Evolutionary conservation across 1,140 invertebrate species (phyloP).

Genomic region (Tigriopus japonicus): DNA sequence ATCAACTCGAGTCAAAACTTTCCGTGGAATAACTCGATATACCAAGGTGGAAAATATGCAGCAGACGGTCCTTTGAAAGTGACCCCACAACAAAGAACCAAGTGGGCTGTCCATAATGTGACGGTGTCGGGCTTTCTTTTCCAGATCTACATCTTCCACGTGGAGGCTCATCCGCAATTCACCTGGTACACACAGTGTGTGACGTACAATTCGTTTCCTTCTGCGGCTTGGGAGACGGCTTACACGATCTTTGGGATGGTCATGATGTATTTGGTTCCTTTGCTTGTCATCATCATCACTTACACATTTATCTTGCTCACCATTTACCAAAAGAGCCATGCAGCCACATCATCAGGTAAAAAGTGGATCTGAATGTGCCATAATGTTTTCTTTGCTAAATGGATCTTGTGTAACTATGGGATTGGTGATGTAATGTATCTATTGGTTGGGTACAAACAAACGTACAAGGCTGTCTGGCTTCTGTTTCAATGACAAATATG

Average conservation of each 20-base stretch:
- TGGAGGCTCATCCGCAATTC: constrained; percentile 49
- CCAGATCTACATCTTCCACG: constrained; percentile 55
- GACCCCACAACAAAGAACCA: too few species aligned
- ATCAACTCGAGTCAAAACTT: too few species aligned
- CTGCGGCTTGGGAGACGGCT: constrained; percentile 41
- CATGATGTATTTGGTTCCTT: constrained; percentile 63
- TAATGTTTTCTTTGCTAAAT: too few species aligned
- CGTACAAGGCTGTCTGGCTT: too few species aligned
- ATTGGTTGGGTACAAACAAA: too few species aligned
- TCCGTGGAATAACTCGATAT: too few species aligned
- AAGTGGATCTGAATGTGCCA: too few species aligned
- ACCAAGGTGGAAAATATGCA: too few species aligned
- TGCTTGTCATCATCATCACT: constrained; percentile 62
- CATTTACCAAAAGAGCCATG: constrained; percentile 32
- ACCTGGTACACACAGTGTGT: constrained; percentile 63
- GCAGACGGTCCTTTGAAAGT: too few species aligned
- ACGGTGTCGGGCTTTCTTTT: constrained; percentile 16
- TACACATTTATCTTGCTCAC: constrained; percentile 63
- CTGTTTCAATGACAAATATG: too few species aligned
- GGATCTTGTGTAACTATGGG: too few species aligned
- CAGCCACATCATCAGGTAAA: neutral
- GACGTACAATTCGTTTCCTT: constrained; percentile 47
- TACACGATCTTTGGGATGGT: constrained; percentile 58
- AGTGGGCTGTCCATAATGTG: neutral
- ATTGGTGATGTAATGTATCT: too few species aligned